Conservation (phyloP, 1,140 invertebrate genomes). For the Apocrypta bakeri region DNA sequence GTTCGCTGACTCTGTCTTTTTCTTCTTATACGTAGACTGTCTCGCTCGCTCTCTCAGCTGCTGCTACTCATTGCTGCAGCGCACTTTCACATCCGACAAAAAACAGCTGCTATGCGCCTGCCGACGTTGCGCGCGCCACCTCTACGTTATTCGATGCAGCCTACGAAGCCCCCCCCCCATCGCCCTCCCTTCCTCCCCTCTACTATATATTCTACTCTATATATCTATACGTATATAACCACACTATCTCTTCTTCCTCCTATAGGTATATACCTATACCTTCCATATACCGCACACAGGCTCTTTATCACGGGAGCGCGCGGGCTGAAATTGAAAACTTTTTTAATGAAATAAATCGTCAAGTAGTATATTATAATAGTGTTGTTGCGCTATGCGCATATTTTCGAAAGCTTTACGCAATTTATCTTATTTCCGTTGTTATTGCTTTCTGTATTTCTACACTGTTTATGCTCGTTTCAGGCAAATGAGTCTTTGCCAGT, state of each 20-base stretch:
- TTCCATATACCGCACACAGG: neutral
- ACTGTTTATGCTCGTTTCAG: no score
- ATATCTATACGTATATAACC: neutral
- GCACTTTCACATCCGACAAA: constrained; percentile 64
- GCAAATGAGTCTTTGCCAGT: no score
- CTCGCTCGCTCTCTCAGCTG: constrained; percentile 1
- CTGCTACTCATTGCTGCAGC: constrained; percentile 17
- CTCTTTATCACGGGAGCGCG: neutral
- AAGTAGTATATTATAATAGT: no score
- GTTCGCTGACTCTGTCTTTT: constrained; percentile 7
- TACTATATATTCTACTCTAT: neutral
- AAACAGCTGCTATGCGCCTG: constrained; percentile 47
- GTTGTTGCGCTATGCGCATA: no score
- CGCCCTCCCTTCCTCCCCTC: constrained; percentile 16
- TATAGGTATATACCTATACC: no score
- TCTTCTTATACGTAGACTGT: no score
- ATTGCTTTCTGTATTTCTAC: no score
- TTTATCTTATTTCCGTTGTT: neutral
- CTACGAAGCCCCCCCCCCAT: constrained; percentile 22
- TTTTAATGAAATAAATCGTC: neutral
- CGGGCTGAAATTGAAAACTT: neutral
- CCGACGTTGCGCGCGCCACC: constrained; percentile 21
- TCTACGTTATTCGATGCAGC: neutral
- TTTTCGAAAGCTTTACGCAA: neutral
- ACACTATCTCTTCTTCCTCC: neutral